Base-by-base conservation (phyloP, 2,113 vertebrate species). In the Vireo altiloquus region DNA sequence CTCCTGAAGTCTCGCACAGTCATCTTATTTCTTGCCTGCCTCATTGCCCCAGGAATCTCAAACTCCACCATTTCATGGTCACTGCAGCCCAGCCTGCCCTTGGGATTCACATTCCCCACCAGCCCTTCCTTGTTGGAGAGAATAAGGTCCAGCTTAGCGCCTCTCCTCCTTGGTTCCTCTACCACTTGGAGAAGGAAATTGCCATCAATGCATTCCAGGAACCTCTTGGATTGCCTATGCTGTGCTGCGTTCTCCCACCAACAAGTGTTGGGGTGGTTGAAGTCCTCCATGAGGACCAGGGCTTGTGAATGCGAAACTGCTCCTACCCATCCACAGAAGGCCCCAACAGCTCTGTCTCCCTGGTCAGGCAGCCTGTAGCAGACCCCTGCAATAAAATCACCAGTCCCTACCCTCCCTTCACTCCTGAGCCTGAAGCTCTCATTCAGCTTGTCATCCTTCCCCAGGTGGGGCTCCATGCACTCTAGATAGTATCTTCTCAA, bases 61-160 rank as follows among this genome's bases (percentile, higher is more conserved):
- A 25, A 50, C 13, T 66, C 24, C 11, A 25, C 1, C 0, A 5
- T 44, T 52, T 61, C 56, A 20, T 2, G 2, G 31, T 35, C 20
- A 24, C 46, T 31, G 46, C 37, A 42, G 20, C 54, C 31, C 25
- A 75, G 30, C 19, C 50, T 65, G 24, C 5, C n/a, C 28, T 33
- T n/a, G 6, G 5, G 15, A 13, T 50, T 52, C 20, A 30, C 46
- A 24, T 24, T 70, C 35, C 65, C 24, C 30, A 30, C 30, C 30
- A 50, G 14, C 14, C 11, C 11, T 7, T 82, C 6, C 23, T 40
- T 19, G 7, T 1, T 70, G 5, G 12, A 40, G 59, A 25, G 14
- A 46, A 47, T 15, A 33, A 84, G n/a, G 28, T 47, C 15, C n/a
- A 64, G 28, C 12, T n/a, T 8, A 40, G 6, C 2, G 3, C 11